A percentile compares a stretch with the other conserved stretches of the same genome.
phyloP scores from a whole-genome alignment of 2,888 invertebrate species.

The Xylota segnis region DNA sequence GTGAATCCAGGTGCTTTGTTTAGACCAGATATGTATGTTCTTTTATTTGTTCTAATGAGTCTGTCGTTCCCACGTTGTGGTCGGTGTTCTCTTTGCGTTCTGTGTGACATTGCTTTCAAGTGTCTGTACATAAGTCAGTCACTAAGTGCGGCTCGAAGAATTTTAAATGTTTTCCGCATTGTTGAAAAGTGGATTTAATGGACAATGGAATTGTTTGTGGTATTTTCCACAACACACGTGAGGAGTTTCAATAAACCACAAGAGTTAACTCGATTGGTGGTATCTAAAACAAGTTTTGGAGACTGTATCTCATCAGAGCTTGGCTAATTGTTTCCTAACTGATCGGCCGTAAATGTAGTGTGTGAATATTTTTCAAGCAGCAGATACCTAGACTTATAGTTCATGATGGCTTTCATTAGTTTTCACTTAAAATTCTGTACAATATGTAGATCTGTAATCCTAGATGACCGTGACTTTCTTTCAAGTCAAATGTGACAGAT shows the following conservation, averaged over 20 bases:
- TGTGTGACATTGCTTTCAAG: slow-evolving; percentile 59
- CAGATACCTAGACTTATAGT: too few species aligned
- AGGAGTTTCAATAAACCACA: slow-evolving; percentile 18
- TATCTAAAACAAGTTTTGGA: not conserved
- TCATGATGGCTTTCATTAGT: too few species aligned
- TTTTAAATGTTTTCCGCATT: slow-evolving; percentile 71
- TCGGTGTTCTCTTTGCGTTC: slow-evolving; percentile 1
- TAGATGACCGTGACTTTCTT: too few species aligned
- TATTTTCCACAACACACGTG: slow-evolving; percentile 53
- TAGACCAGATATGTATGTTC: slow-evolving; percentile 1
- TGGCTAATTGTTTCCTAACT: not conserved
- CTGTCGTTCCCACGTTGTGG: slow-evolving; percentile 5
- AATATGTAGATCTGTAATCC: too few species aligned
- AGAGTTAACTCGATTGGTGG: not conserved
- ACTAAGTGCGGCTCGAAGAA: slow-evolving; percentile 23
- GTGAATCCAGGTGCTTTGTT: slow-evolving; percentile 69
- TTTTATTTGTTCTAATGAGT: slow-evolving; percentile 32
- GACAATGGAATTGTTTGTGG: slow-evolving; percentile 41
- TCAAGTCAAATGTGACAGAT: too few species aligned
- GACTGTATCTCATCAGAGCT: not conserved
- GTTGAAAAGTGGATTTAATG: slow-evolving; percentile 45
- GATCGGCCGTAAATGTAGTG: not conserved
- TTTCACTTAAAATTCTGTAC: too few species aligned
- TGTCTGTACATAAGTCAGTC: slow-evolving; percentile 56
- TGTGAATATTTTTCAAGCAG: too few species aligned